These are phyloP conservation scores for Watsonalla binaria DNA, from an alignment of 2,888 invertebrate genomes.

Conservation along the genomic window DNA sequence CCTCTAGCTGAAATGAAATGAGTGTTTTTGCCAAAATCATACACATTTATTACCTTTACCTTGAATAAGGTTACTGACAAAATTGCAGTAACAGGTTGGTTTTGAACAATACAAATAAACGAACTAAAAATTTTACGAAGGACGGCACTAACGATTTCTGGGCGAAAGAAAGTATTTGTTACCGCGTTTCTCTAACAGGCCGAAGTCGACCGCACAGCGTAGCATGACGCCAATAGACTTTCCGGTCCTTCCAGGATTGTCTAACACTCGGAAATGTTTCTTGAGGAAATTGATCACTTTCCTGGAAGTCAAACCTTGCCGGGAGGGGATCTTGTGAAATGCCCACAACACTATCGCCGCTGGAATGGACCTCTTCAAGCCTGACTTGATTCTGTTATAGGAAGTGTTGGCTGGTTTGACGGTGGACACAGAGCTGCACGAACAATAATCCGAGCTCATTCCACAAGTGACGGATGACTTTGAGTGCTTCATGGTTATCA, in stretches of 20 bases:
- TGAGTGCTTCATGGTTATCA: background rate
- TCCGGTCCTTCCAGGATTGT: constrained; percentile 36
- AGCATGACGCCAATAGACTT: constrained; percentile 43
- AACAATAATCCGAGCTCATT: constrained; percentile 3
- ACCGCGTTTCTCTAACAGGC: constrained; percentile 41
- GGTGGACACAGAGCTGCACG: background rate
- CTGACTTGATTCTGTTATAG: constrained; percentile 33
- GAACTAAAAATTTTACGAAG: background rate
- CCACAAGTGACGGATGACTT: background rate
- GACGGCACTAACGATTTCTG: constrained; percentile 8
- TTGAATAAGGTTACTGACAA: background rate
- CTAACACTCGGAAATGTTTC: constrained; percentile 32
- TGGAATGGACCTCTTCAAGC: constrained; percentile 36
- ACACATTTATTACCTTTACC: background rate
- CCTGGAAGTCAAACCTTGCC: constrained; percentile 45
- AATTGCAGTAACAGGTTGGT: background rate
- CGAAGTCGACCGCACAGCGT: constrained; percentile 50
- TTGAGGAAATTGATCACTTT: constrained; percentile 47
- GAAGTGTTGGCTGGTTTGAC: constrained; percentile 1
- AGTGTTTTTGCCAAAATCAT: constrained; percentile 3
- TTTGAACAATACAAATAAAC: background rate
- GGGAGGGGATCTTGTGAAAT: constrained; percentile 45
- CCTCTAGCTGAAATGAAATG: constrained; percentile 2
- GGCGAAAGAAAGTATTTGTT: constrained; percentile 34
- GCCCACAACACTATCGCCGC: constrained; percentile 55